phyloP scores from a whole-genome alignment of 35 echinoderm and acorn worm genomes.

The Holothuria glaberrima region DNA sequence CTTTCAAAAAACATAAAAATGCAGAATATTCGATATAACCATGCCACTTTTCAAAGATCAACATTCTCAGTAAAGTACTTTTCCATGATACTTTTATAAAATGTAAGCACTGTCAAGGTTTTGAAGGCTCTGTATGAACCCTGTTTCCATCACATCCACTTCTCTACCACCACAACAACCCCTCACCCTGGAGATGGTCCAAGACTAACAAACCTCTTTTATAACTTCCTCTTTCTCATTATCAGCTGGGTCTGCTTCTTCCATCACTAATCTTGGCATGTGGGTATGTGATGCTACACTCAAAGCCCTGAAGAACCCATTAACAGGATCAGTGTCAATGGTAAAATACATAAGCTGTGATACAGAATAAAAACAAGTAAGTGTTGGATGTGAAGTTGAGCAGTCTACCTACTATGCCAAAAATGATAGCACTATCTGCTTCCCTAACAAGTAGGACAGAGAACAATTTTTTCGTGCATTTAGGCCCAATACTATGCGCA shows the following conservation, averaged over 20 bases:
- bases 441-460: not conserved
- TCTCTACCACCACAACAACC: too few species aligned
- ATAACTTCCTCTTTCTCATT: not conserved
- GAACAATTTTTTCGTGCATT: not conserved
- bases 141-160: too few species aligned
- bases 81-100: too few species aligned
- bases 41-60: too few species aligned
- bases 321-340: conserved; percentile 66
- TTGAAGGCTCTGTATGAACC: too few species aligned
- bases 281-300: conserved; percentile 81
- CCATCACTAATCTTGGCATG: conserved; percentile 86
- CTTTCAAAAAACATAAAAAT: too few species aligned
- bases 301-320: conserved; percentile 94
- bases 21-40: too few species aligned
- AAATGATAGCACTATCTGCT: not conserved
- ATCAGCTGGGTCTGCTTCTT: conserved; percentile 42
- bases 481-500: not conserved
- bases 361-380: not conserved
- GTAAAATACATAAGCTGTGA: conserved; percentile 90
- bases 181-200: too few species aligned
- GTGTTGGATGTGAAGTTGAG: not conserved
- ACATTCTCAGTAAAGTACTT: too few species aligned
- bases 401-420: not conserved
- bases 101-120: too few species aligned
- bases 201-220: too few species aligned